A percentile compares a stretch with the other conserved stretches of the same genome.
Evolutionary conservation across 2,113 vertebrate genomes (phyloP).

Genomic region (Caracal caracal): DNA sequence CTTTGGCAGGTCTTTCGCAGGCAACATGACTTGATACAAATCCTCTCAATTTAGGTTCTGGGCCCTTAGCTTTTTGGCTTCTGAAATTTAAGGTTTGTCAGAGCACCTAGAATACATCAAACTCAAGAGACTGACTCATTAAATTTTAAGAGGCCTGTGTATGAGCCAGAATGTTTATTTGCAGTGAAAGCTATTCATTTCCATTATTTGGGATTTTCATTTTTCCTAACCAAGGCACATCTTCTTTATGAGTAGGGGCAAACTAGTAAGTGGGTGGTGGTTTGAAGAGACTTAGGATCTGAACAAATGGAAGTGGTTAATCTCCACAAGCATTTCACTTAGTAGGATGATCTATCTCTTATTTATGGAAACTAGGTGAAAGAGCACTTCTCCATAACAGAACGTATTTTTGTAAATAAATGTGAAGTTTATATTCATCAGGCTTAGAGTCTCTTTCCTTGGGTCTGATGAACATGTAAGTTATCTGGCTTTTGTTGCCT

Average conservation of each 20-base stretch:
- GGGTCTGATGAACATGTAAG: background rate
- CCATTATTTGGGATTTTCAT: background rate
- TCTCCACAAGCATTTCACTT: background rate
- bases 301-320: background rate
- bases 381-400: background rate
- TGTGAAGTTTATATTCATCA: background rate
- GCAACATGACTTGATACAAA: background rate
- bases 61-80: background rate
- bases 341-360: background rate
- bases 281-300: background rate
- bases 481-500: background rate
- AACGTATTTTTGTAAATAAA: background rate
- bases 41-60: background rate
- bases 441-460: background rate
- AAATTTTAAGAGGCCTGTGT: background rate
- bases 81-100: background rate
- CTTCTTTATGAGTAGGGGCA: background rate
- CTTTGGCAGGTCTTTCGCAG: background rate
- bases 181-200: background rate
- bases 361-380: background rate
- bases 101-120: background rate
- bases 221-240: background rate
- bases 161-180: slow-evolving; percentile 26
- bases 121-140: slow-evolving; percentile 18
- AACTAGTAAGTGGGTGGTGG: background rate